Evolutionary conservation across 2,113 vertebrate species (phyloP).

Genomic region (Dromas ardeola): DNA sequence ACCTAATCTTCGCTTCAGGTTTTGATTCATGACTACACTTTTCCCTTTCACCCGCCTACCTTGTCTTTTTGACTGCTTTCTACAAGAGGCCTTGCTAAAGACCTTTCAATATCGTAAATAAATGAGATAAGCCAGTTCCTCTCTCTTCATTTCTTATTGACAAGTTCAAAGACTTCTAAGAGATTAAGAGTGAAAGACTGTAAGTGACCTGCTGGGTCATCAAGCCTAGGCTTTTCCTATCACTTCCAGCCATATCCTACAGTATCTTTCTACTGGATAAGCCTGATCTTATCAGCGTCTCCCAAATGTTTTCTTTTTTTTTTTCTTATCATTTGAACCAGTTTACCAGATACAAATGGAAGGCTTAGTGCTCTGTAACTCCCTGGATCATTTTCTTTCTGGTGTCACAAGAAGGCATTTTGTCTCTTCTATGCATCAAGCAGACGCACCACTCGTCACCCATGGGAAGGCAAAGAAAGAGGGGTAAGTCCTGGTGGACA

Average conservation of each 20-base stretch:
- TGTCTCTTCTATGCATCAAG: neutral
- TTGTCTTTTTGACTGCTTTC: constrained; percentile 17
- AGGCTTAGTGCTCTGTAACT: constrained; percentile 12
- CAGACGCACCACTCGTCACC: neutral
- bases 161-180: constrained; percentile 55
- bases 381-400: constrained; percentile 4
- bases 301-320: constrained; percentile 27
- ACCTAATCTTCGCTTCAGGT: neutral
- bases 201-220: constrained; percentile 58
- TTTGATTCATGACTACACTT: neutral
- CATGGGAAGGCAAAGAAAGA: neutral
- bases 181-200: constrained; percentile 54
- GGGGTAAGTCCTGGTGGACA: neutral
- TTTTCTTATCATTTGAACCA: constrained; percentile 44
- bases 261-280: constrained; percentile 54
- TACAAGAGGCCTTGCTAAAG: neutral
- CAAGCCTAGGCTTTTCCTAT: constrained; percentile 32
- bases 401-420: neutral
- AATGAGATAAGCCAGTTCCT: constrained; percentile 48
- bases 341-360: constrained; percentile 50
- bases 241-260: constrained; percentile 46
- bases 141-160: constrained; percentile 21
- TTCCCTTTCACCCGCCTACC: neutral
- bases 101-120: constrained; percentile 31
- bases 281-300: constrained; percentile 49